phyloP scores from a whole-genome alignment of 2,113 vertebrate species.

The Clarias magur region DNA sequence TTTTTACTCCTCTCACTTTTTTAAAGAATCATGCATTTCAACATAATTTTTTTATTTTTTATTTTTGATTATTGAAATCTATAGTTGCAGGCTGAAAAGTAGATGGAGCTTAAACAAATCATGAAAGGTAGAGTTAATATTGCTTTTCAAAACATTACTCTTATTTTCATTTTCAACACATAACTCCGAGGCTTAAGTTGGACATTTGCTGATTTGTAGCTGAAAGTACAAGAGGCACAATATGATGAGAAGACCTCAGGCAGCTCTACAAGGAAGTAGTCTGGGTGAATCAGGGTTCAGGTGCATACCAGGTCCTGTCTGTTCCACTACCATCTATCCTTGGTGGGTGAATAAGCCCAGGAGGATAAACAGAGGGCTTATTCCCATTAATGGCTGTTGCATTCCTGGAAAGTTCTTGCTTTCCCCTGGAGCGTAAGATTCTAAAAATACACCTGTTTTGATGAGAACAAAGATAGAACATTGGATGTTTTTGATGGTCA shows the following conservation, averaged over 20 bases:
- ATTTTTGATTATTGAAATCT: not conserved
- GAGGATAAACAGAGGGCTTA: conserved; percentile 42
- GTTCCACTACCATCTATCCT: conserved; percentile 13
- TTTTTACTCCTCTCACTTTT: not conserved
- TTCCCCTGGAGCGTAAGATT: conserved; percentile 37
- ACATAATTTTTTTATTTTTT: not conserved
- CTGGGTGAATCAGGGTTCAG: conserved; percentile 25
- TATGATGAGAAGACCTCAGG: not conserved
- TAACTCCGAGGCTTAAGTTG: not conserved
- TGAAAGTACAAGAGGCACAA: not conserved
- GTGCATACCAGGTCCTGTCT: conserved; percentile 10
- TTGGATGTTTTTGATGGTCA: conserved; percentile 20
- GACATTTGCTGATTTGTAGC: not conserved
- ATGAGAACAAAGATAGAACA: conserved; percentile 6
- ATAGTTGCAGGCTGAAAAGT: too few relatives aligned
- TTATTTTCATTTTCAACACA: not conserved
- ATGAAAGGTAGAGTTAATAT: conserved; percentile 27
- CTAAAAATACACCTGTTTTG: conserved; percentile 49
- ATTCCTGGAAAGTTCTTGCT: conserved; percentile 44
- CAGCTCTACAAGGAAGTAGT: not conserved
- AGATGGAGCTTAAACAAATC: not conserved
- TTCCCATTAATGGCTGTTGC: conserved; percentile 36
- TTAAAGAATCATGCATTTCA: too few relatives aligned
- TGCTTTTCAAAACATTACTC: not conserved
- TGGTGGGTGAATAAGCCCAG: conserved; percentile 39